These are phyloP conservation scores for Galendromus occidentalis DNA, from an alignment of 1,140 invertebrate species.

Conservation along the genomic window DNA sequence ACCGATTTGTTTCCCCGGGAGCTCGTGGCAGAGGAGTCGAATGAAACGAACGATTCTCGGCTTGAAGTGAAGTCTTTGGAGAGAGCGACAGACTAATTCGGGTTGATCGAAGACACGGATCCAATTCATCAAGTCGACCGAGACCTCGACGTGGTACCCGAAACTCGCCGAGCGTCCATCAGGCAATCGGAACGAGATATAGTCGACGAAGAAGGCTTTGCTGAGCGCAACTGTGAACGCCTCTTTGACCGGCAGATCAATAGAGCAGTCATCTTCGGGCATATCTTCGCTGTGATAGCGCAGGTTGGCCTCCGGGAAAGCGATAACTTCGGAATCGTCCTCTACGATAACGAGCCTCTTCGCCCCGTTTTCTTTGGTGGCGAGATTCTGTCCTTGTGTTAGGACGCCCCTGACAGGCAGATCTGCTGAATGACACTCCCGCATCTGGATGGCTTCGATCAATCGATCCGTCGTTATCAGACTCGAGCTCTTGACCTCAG, in stretches of 20 bases:
- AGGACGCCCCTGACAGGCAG: conserved; percentile 49
- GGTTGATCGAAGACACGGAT: conserved; percentile 74
- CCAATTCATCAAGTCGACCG: conserved; percentile 89
- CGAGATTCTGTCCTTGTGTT: conserved; percentile 72
- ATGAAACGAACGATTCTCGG: no score
- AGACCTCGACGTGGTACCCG: conserved; percentile 89
- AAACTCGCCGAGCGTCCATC: conserved; percentile 77
- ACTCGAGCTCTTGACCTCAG: conserved; percentile 58
- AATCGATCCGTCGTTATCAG: conserved; percentile 70
- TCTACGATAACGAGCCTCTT: conserved; percentile 58
- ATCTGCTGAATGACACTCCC: conserved; percentile 47
- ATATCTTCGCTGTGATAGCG: conserved; percentile 82
- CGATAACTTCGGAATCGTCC: conserved; percentile 72
- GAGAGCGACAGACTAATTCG: conserved; percentile 73
- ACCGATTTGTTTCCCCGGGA: no score
- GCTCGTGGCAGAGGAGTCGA: no score
- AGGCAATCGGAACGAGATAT: conserved; percentile 77
- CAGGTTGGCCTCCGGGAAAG: conserved; percentile 44
- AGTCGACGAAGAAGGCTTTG: conserved; percentile 73
- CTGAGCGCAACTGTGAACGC: conserved; percentile 72
- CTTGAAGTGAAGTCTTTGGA: conserved; percentile 24
- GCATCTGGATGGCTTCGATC: conserved; percentile 74
- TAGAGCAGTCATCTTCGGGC: conserved; percentile 62
- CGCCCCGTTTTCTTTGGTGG: conserved; percentile 44
- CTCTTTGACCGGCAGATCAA: no score